Conservation (phyloP, 2,113 vertebrate genomes). For the Apistogramma diplotaenia region DNA sequence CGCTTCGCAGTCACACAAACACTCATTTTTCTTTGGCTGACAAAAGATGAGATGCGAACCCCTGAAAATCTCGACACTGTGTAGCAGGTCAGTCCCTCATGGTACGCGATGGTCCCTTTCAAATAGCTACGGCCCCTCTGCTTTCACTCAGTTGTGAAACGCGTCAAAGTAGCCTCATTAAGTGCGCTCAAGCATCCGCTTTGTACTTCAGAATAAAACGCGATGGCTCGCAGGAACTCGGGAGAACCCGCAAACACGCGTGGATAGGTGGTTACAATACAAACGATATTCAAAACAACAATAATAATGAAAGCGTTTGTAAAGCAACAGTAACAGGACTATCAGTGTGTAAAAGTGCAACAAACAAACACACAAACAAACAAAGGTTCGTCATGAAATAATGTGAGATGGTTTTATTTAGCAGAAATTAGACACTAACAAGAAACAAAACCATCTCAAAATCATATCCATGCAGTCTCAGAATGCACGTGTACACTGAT, state of each 20-base stretch:
- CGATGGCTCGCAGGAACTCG: background rate
- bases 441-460: background rate
- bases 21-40: background rate
- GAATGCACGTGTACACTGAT: background rate
- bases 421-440: background rate
- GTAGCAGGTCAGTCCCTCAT: background rate
- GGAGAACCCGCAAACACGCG: background rate
- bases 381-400: background rate
- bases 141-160: conserved; percentile 28
- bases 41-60: background rate
- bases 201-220: conserved; percentile 39
- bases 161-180: background rate
- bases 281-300: too few species aligned
- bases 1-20: background rate
- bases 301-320: background rate
- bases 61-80: background rate
- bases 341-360: background rate
- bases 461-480: background rate
- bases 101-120: conserved; percentile 14
- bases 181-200: background rate
- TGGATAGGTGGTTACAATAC: background rate
- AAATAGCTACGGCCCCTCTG: conserved; percentile 9
- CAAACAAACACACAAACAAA: background rate
- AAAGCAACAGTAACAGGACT: background rate
- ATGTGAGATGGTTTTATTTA: background rate